Conservation (phyloP, 2,113 vertebrate species). For the Chionis minor region DNA sequence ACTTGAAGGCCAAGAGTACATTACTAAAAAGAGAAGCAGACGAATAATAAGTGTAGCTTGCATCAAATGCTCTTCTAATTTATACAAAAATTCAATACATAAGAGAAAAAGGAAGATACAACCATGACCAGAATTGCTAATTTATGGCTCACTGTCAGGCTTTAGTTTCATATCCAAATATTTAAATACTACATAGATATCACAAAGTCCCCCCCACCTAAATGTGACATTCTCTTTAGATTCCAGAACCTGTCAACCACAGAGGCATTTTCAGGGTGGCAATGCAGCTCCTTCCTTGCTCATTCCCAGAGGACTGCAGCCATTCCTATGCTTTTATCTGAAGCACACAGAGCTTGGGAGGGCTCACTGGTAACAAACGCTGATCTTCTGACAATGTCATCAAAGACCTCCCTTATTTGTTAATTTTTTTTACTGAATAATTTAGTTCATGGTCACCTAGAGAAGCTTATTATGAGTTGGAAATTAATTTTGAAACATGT, state of each 20-base stretch:
- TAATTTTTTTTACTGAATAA: neutral
- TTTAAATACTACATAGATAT: neutral
- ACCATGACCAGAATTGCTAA: neutral
- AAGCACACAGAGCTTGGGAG: neutral
- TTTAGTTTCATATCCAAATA: neutral
- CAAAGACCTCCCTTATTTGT: neutral
- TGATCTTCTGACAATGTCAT: neutral
- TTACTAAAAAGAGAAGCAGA: neutral
- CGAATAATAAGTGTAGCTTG: neutral
- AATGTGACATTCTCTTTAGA: neutral
- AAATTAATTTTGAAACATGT: neutral
- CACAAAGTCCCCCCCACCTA: neutral
- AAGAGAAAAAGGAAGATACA: neutral
- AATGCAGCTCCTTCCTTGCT: neutral
- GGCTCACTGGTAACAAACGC: neutral
- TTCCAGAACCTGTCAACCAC: neutral
- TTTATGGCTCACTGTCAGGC: neutral
- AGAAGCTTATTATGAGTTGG: neutral
- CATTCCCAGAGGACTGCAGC: neutral
- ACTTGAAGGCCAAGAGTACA: neutral
- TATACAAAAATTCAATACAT: slow-evolving; percentile 4
- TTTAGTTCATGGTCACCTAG: neutral
- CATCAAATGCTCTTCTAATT: neutral
- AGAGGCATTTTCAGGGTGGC: neutral
- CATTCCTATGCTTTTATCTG: neutral